phyloP scores from a whole-genome alignment of 2,888 invertebrate genomes.

The Lydus trimaculatus region DNA sequence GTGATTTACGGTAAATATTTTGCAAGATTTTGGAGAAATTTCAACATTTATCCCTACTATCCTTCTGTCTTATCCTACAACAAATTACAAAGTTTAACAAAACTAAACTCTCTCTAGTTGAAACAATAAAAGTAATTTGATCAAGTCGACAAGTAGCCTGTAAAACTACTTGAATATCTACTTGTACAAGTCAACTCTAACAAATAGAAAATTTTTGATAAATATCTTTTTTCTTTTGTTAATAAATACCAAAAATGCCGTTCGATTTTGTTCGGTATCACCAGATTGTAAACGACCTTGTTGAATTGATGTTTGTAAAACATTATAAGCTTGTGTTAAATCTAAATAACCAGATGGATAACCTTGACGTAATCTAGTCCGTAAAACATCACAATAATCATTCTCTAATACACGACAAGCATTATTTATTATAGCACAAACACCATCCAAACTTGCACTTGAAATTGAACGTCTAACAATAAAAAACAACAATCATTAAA shows the following conservation, averaged over 20 bases:
- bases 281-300: constrained; percentile 81
- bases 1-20: too few species aligned
- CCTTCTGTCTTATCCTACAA: too few species aligned
- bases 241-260: constrained; percentile 74
- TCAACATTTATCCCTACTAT: too few species aligned
- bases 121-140: too few species aligned
- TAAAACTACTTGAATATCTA: too few species aligned
- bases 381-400: constrained; percentile 78
- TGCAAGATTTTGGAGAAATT: too few species aligned
- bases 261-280: constrained; percentile 79
- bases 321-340: constrained; percentile 82
- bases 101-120: too few species aligned
- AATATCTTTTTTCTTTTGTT: too few species aligned
- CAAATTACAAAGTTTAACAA: too few species aligned
- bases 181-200: too few species aligned
- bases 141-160: too few species aligned
- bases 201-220: too few species aligned
- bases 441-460: constrained; percentile 91
- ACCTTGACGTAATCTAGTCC: constrained; percentile 76
- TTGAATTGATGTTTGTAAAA: constrained; percentile 79
- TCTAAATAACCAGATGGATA: constrained; percentile 82
- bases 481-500: constrained; percentile 19
- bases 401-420: constrained; percentile 87
- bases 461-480: constrained; percentile 81
- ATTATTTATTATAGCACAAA: constrained; percentile 96